These are phyloP conservation scores for Drosophila ohnishii DNA, from an alignment of 1,140 invertebrate species.

Conservation along the genomic window DNA sequence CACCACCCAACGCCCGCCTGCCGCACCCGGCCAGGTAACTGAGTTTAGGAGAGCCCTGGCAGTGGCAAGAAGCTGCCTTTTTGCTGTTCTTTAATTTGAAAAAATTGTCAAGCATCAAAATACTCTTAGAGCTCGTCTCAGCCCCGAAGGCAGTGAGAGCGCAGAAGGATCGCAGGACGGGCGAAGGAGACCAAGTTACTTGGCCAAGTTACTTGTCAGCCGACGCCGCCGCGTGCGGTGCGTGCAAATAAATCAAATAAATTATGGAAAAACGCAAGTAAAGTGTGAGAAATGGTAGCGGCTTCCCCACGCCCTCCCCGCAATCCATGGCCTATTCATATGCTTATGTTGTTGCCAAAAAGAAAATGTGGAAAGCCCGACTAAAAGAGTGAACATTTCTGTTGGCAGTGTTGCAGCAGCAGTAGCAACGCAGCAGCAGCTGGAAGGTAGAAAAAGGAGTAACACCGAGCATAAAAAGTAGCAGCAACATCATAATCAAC, in stretches of 20 bases:
- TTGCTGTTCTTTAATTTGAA: constrained; percentile 66
- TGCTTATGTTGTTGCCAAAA: constrained; percentile 45
- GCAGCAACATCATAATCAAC: constrained; percentile 69
- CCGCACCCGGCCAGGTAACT: constrained; percentile 33
- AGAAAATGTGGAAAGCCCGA: constrained; percentile 20
- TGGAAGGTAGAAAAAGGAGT: constrained; percentile 50
- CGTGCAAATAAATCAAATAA: constrained; percentile 80
- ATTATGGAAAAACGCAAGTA: constrained; percentile 63
- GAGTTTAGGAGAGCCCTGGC: constrained; percentile 40
- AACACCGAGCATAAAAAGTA: constrained; percentile 61
- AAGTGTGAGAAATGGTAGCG: constrained; percentile 65
- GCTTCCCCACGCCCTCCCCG: constrained; percentile 6
- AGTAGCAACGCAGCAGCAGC: constrained; percentile 9
- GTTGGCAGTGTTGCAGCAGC: constrained; percentile 21
- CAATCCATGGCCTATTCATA: constrained; percentile 65
- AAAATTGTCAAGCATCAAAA: constrained; percentile 81
- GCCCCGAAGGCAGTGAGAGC: constrained; percentile 19
- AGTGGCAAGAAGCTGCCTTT: constrained; percentile 21
- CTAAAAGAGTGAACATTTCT: constrained; percentile 55
- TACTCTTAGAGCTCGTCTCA: constrained; percentile 64
- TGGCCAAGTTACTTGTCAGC: constrained; percentile 42
- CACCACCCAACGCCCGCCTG: neutral
- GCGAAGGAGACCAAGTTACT: constrained; percentile 20
- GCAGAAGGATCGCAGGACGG: neutral
- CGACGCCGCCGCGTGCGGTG: constrained; percentile 55